These are phyloP conservation scores for Ectobius pallidus DNA, from an alignment of 2,888 invertebrate genomes.

Conservation along the genomic window DNA sequence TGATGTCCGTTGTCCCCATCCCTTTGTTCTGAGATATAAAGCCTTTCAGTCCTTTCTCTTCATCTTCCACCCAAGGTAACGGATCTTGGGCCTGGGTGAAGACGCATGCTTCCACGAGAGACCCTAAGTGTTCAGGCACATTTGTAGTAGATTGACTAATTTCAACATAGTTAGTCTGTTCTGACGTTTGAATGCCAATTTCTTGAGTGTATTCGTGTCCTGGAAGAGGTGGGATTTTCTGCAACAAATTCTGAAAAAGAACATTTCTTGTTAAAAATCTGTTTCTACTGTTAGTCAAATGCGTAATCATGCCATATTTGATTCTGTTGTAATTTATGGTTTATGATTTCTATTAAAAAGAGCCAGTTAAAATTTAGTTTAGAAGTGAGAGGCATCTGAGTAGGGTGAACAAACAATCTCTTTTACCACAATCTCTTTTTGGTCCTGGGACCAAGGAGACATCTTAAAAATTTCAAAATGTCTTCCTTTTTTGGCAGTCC, in stretches of 20 bases:
- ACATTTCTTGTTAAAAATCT: too few species aligned
- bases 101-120: constrained; percentile 28
- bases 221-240: constrained; percentile 24
- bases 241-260: constrained; percentile 24
- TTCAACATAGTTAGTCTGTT: neutral
- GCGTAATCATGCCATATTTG: too few species aligned
- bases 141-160: neutral
- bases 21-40: constrained; percentile 1
- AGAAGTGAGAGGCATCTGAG: too few species aligned
- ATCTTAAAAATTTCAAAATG: too few species aligned
- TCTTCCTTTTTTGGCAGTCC: too few species aligned
- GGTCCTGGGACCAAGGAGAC: too few species aligned
- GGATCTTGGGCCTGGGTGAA: constrained; percentile 13
- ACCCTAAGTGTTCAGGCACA: constrained; percentile 21
- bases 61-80: constrained; percentile 26
- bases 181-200: constrained; percentile 24
- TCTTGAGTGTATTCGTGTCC: constrained; percentile 27
- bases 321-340: too few species aligned
- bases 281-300: too few species aligned
- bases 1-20: constrained; percentile 27
- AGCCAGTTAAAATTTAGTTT: too few species aligned
- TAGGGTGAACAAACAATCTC: too few species aligned
- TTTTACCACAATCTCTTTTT: too few species aligned
- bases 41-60: neutral
- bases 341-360: too few species aligned